Base-by-base conservation (phyloP, 2,797 vertebrate species). In the Clarias fuscus region DNA sequence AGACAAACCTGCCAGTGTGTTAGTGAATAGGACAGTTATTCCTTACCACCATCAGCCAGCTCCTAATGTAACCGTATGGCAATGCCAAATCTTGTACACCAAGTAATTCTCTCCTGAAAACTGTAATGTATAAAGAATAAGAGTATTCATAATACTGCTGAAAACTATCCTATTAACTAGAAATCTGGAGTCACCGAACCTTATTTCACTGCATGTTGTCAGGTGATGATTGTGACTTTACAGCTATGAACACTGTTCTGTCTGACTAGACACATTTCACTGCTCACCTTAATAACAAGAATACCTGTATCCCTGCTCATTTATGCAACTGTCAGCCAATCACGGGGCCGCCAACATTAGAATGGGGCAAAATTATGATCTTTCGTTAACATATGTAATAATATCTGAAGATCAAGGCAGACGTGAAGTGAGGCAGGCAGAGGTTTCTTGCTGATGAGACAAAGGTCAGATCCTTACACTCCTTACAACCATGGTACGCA, bases 11-110 rank as follows among this genome's bases (percentile, higher is more conserved):
- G 70, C 83, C 64, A 85, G 65, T 58, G 87, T 88, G 67, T 88
- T 83, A 83, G 56, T 88, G 75, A 85, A 88, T 79, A 85, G 81
- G 87, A 88, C 80, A 82, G 83, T 85, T 78, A 85, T 85, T 76
- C 72, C 72, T 88, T 73, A 83, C 67, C 79, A 82, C 71, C 84
- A 85, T 85, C 79, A 78, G 58, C 72, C 87, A 83, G 80, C 72
- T 53, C 22, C 79, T 83, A 88, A 88, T 85, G 73, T 88, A 85
- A 83, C 76, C 37, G 30, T 77, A 68, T 73, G 79, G 83, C 83
- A 81, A 81, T 75, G 77, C 68, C 75, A 87, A 84, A 81, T 78
- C 61, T 76, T 76, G 77, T 70, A 82, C 73, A 85, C 78, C 33
- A 72, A 70, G 33, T 20, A 58, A 73, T 82, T 72, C 40, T 82